Base-by-base conservation (phyloP, 2,888 invertebrate species). In the Lithodes maja region DNA sequence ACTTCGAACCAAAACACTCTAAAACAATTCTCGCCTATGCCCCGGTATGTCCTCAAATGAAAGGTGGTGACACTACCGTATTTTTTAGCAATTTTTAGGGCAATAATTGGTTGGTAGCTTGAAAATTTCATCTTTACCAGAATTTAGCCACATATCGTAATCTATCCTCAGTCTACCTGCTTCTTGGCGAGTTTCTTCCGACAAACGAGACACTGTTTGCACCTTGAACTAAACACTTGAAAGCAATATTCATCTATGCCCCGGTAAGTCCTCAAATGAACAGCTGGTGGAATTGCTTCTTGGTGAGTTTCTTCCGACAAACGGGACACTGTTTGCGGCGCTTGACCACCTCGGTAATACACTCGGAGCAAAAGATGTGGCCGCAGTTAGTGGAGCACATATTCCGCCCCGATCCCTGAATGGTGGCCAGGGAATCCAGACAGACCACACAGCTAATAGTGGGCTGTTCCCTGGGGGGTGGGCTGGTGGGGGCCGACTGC, bases 261-360 rank as follows among this genome's bases (percentile, higher is more conserved):
- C 33, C 33, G 33, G 33, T 33, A 33, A 33, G 33, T 33, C 77
- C 9, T 81, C 33, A 81, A 7, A 81, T 89, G 33, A 85, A 89
- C 33, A 89, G 81, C 52, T 84, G 85, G 33, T 89, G 88, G 80
- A 85, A 89, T 49, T 85, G 88, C 69, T 85, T 89, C 81, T 89
- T 89, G 7, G 88, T 89, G 55, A 89, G 17, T 80, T 85, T 89
- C 80, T 89, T 89, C 61, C 88, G 71, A 81, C 88, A 89, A 49
- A 85, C 88, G n/a, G 88, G 88, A 55, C 88, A 89, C 77, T 89
- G 88, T 85, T 89, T 89, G 50, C 54, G 79, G 77, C 81, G 88
- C 68, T 81, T 89, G 9, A 89, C 88, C 15, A 84, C 88, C 55
- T 80, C 88, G n/a, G 80, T 75, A 53, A 89, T 85, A 53, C 88